phyloP scores from a whole-genome alignment of 2,888 invertebrate species.

The Steinernema carpocapsae region DNA sequence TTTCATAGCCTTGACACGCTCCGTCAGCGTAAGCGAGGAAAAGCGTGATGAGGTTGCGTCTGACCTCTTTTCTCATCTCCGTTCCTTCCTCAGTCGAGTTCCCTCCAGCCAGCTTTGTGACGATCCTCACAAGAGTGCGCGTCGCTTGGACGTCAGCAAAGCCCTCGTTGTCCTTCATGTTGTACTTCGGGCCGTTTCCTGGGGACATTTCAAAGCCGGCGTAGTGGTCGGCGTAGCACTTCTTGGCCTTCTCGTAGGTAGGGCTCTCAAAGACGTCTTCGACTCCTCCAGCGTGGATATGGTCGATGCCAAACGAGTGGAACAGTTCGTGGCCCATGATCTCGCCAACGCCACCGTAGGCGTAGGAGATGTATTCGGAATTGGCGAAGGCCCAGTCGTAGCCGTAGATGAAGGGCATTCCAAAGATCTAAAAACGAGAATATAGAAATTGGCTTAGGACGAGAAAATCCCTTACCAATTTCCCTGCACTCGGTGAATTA shows the following conservation, averaged over 20 bases:
- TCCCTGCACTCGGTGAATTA: background rate
- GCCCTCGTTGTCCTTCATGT: background rate
- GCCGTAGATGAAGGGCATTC: background rate
- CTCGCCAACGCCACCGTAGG: background rate
- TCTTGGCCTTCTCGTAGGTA: background rate
- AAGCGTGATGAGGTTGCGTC: background rate
- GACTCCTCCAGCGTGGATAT: background rate
- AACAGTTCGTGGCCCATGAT: background rate
- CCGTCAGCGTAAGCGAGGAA: background rate
- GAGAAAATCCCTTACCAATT: too few relatives aligned
- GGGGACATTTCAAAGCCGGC: background rate
- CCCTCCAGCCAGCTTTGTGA: background rate
- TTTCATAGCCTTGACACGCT: background rate
- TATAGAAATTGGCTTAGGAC: too few relatives aligned
- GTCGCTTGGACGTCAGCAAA: constrained; percentile 1
- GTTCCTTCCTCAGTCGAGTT: background rate
- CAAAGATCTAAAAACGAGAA: background rate
- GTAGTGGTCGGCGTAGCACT: background rate
- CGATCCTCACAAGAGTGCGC: background rate
- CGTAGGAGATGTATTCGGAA: background rate
- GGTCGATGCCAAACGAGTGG: background rate
- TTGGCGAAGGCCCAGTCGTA: background rate
- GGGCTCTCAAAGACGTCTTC: background rate
- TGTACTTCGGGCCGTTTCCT: background rate
- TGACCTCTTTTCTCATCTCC: background rate